These are phyloP conservation scores for Pardosa pseudoannulata DNA, from an alignment of 2,888 invertebrate species.

Conservation along the genomic window DNA sequence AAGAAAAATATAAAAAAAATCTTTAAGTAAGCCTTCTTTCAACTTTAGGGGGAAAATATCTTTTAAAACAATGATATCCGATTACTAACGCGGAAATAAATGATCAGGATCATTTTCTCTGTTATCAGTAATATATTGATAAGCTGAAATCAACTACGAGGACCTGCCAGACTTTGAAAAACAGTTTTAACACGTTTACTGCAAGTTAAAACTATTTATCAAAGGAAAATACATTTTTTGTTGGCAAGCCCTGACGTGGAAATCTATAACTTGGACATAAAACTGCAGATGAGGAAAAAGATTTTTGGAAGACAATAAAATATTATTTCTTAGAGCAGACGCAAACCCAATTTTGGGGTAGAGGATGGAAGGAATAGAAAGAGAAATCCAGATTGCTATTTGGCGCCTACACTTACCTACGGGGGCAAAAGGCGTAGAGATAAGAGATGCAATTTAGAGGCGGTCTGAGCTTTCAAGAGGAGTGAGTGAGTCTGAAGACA, in stretches of 20 bases:
- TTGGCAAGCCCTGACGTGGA: neutral
- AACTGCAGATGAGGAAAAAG: slow-evolving; percentile 23
- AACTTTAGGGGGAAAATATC: too few species aligned
- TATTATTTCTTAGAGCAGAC: slow-evolving; percentile 40
- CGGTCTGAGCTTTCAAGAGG: slow-evolving; percentile 16
- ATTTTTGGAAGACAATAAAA: slow-evolving; percentile 64
- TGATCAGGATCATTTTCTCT: too few species aligned
- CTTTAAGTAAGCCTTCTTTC: too few species aligned
- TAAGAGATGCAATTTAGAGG: slow-evolving; percentile 56
- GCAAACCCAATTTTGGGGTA: slow-evolving; percentile 37
- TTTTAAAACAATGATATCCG: too few species aligned
- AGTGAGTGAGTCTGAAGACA: slow-evolving; percentile 28
- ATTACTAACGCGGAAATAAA: too few species aligned
- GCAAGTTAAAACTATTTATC: slow-evolving; percentile 17
- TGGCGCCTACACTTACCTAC: slow-evolving; percentile 48
- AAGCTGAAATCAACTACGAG: too few species aligned
- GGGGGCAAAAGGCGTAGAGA: slow-evolving; percentile 33
- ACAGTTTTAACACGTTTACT: neutral
- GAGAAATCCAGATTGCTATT: slow-evolving; percentile 51
- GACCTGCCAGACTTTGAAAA: neutral
- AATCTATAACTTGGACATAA: slow-evolving; percentile 35
- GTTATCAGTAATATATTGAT: too few species aligned
- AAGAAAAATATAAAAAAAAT: too few species aligned
- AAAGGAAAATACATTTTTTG: slow-evolving; percentile 8
- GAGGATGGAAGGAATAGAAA: slow-evolving; percentile 24